phyloP scores from a whole-genome alignment of 2,888 invertebrate species.

The Drosophila emarginata region DNA sequence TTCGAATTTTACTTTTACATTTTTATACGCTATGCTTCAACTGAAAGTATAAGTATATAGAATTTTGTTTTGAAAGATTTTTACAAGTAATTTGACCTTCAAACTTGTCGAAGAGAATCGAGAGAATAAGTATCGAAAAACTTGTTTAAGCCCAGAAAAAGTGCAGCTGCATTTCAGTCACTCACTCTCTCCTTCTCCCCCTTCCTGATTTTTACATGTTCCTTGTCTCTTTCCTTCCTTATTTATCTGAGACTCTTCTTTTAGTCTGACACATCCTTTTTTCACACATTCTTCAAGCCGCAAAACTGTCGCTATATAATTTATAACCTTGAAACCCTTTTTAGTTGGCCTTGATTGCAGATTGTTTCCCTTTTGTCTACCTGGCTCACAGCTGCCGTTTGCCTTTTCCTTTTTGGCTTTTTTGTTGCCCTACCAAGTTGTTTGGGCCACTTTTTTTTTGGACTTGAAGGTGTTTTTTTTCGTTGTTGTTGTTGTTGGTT shows the following conservation, averaged over 20 bases:
- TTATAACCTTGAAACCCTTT: constrained; percentile 69
- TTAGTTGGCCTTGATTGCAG: constrained; percentile 62
- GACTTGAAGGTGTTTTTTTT: constrained; percentile 1
- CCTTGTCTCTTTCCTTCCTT: not conserved
- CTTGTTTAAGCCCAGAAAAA: constrained; percentile 12
- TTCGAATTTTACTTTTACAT: constrained; percentile 40
- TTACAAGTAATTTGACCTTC: constrained; percentile 46
- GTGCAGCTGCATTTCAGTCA: constrained; percentile 17
- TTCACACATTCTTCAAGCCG: constrained; percentile 40
- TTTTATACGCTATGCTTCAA: constrained; percentile 8
- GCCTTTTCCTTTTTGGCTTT: constrained; percentile 14
- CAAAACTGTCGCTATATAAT: constrained; percentile 36
- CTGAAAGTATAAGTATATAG: constrained; percentile 29
- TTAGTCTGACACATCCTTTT: constrained; percentile 30
- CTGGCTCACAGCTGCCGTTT: constrained; percentile 18
- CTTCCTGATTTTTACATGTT: not conserved
- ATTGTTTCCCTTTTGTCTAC: constrained; percentile 27
- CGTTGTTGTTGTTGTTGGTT: constrained; percentile 5
- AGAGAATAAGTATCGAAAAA: constrained; percentile 12
- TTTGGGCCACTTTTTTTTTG: constrained; percentile 41
- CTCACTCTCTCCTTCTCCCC: not conserved
- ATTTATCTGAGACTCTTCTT: not conserved
- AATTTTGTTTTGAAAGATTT: constrained; percentile 22
- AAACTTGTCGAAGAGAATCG: constrained; percentile 24
- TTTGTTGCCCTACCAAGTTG: constrained; percentile 44